phyloP scores from a whole-genome alignment of 2,888 invertebrate species.

The Venusia cambrica region DNA sequence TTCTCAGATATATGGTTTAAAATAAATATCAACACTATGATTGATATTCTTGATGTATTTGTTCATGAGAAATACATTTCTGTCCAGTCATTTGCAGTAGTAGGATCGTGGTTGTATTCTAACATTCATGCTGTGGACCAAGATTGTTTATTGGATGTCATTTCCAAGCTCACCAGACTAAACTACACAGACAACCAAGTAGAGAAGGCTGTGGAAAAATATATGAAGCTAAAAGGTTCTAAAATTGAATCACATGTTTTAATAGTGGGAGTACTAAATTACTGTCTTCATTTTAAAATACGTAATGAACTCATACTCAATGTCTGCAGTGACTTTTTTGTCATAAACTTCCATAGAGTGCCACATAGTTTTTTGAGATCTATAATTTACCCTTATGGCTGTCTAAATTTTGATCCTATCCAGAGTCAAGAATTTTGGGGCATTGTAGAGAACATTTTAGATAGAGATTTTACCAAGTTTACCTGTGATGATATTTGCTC shows the following conservation, averaged over 20 bases:
- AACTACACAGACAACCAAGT: conserved; percentile 79
- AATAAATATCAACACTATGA: conserved; percentile 66
- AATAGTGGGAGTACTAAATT: conserved; percentile 82
- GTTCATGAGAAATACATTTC: conserved; percentile 59
- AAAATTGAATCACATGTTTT: conserved; percentile 75
- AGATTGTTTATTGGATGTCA: conserved; percentile 74
- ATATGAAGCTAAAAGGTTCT: conserved; percentile 76
- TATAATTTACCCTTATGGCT: conserved; percentile 82
- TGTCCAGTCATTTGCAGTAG: conserved; percentile 59
- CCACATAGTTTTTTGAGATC: conserved; percentile 78
- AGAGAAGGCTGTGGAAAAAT: conserved; percentile 82
- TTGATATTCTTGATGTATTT: conserved; percentile 70
- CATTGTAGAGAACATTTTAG: conserved; percentile 73
- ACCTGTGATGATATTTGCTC: conserved; percentile 79
- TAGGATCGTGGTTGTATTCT: conserved; percentile 80
- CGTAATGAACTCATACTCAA: conserved; percentile 80
- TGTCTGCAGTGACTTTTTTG: conserved; percentile 80
- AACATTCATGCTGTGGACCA: conserved; percentile 83
- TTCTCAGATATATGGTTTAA: conserved; percentile 79
- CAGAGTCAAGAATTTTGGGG: conserved; percentile 79
- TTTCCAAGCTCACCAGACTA: conserved; percentile 76
- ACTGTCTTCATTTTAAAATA: conserved; percentile 81
- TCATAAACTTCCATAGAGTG: conserved; percentile 63
- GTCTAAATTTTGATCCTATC: conserved; percentile 78
- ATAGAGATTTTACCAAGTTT: conserved; percentile 79